These are phyloP conservation scores for Porphyrio hochstetteri DNA, from an alignment of 2,113 vertebrate species.

Conservation along the genomic window DNA sequence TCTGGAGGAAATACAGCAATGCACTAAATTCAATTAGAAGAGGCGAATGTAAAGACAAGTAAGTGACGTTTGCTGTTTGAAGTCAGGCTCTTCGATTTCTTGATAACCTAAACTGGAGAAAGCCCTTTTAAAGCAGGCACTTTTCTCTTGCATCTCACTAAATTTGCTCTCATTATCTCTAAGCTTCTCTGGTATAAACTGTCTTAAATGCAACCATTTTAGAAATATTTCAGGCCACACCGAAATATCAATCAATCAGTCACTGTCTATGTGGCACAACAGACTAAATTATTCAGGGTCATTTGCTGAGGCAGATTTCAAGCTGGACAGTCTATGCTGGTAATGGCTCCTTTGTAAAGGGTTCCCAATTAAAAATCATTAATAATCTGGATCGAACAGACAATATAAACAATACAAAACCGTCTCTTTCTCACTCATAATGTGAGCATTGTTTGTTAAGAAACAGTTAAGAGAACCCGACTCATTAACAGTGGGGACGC, in stretches of 20 bases:
- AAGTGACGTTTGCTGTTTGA: constrained; percentile 58
- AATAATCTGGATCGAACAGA: constrained; percentile 57
- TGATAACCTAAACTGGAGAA: constrained; percentile 54
- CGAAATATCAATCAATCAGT: constrained; percentile 58
- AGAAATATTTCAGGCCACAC: constrained; percentile 30
- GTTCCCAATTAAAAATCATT: constrained; percentile 50
- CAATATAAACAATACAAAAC: constrained; percentile 37
- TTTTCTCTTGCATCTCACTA: constrained; percentile 38
- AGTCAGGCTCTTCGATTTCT: constrained; percentile 46
- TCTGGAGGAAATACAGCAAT: constrained; percentile 76
- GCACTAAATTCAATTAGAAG: constrained; percentile 78
- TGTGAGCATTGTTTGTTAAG: constrained; percentile 11
- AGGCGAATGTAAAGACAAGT: constrained; percentile 69
- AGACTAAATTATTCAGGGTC: constrained; percentile 64
- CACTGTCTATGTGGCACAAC: constrained; percentile 57
- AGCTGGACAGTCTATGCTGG: constrained; percentile 24
- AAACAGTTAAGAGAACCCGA: not conserved
- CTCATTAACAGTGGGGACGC: not conserved
- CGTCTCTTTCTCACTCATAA: not conserved
- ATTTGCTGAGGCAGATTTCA: constrained; percentile 59
- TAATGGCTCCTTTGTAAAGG: constrained; percentile 48
- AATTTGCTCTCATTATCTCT: constrained; percentile 56
- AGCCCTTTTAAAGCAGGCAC: constrained; percentile 29
- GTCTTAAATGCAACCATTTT: constrained; percentile 51
- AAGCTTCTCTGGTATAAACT: constrained; percentile 6